Conservation (phyloP, 2,888 invertebrate species). For the Microplitis manilae region DNA sequence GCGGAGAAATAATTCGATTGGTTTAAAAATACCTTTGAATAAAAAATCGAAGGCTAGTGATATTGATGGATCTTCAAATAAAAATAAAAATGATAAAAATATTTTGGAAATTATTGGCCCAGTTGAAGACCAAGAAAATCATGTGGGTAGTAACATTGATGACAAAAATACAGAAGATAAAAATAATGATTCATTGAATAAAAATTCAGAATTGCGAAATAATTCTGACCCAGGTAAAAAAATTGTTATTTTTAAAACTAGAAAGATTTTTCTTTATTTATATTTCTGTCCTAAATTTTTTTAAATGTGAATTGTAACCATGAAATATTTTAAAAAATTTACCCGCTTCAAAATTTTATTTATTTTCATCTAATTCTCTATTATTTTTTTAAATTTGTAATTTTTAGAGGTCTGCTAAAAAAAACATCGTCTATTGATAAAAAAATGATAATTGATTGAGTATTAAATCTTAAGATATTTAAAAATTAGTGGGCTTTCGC, state of each 20-base stretch:
- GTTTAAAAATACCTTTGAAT: slow-evolving; percentile 61
- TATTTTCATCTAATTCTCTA: no score
- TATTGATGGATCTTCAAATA: slow-evolving; percentile 51
- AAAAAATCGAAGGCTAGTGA: slow-evolving; percentile 53
- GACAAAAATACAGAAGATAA: slow-evolving; percentile 44
- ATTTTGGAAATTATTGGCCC: slow-evolving; percentile 52
- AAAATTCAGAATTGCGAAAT: slow-evolving; percentile 15
- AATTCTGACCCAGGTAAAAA: slow-evolving; percentile 33
- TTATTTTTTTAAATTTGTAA: no score
- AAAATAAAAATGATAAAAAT: slow-evolving; percentile 45
- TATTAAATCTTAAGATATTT: no score
- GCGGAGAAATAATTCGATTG: slow-evolving; percentile 56
- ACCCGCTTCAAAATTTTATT: no score
- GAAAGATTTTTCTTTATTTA: slow-evolving; percentile 1
- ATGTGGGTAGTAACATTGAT: slow-evolving; percentile 58
- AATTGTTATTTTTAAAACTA: not conserved
- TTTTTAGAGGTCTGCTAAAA: no score
- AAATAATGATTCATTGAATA: slow-evolving; percentile 29
- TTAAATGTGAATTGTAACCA: no score
- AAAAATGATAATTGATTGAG: no score
- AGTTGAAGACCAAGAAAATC: slow-evolving; percentile 69
- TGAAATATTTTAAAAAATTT: no score
- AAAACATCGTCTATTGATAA: no score
- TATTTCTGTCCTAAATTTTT: no score
- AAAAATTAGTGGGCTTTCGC: no score